A percentile compares a stretch with the other conserved stretches of the same genome.
phyloP scores from a whole-genome alignment of 2,113 vertebrate species.

The Regulus satrapa region DNA sequence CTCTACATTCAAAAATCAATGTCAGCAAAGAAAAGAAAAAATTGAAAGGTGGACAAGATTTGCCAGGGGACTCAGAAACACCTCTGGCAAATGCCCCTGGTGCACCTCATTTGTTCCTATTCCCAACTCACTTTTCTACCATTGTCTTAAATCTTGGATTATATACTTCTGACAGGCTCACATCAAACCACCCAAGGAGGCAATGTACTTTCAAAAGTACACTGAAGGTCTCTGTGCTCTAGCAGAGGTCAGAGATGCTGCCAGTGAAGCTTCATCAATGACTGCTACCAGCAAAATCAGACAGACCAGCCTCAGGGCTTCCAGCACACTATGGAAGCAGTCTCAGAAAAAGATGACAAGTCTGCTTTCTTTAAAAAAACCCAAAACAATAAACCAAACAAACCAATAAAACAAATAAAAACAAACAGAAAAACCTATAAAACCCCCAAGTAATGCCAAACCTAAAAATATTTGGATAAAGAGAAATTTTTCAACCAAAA shows the following conservation, averaged over 20 bases:
- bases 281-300: not conserved
- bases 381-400: not conserved
- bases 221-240: not conserved
- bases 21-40: not conserved
- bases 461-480: not conserved
- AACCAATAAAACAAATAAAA: not conserved
- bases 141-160: not conserved
- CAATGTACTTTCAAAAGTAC: not conserved
- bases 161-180: not conserved
- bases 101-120: not conserved
- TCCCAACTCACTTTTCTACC: not conserved
- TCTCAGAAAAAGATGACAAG: not conserved
- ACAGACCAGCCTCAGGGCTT: not conserved
- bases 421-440: not conserved
- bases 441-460: not conserved
- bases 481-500: not conserved
- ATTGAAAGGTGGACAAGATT: not conserved
- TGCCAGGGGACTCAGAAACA: not conserved
- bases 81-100: not conserved
- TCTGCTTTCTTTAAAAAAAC: not conserved
- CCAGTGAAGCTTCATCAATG: not conserved
- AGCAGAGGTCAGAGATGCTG: not conserved
- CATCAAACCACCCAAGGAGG: not conserved
- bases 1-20: not conserved
- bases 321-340: not conserved